phyloP scores from a whole-genome alignment of 2,113 vertebrate genomes.

The Vidua macroura region DNA sequence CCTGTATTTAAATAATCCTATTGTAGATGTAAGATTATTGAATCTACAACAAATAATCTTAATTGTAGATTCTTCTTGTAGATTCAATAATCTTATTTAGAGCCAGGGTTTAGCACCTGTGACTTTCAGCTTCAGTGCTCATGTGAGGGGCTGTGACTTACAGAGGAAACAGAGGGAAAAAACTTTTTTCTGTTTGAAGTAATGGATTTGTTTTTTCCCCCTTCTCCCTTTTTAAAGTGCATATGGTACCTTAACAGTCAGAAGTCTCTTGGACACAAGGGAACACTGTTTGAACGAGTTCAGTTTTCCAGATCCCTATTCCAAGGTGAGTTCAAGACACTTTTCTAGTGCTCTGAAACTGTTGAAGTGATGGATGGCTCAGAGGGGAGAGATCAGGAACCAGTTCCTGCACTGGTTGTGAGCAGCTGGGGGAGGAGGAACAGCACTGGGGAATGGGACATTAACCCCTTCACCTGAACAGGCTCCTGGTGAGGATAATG shows the following conservation, averaged over 20 bases:
- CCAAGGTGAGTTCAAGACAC: slow-evolving; percentile 80
- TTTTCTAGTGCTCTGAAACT: neutral
- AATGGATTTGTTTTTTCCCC: neutral
- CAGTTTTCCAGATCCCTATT: slow-evolving; percentile 97
- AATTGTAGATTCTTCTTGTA: neutral
- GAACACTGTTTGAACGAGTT: slow-evolving; percentile 99
- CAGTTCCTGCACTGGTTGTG: neutral
- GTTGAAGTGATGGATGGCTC: neutral
- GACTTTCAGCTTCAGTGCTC: neutral
- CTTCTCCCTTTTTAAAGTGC: slow-evolving; percentile 78
- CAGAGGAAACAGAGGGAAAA: neutral
- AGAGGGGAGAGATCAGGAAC: neutral
- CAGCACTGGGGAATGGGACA: neutral
- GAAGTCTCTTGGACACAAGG: slow-evolving; percentile 95
- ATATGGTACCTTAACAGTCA: slow-evolving; percentile 95
- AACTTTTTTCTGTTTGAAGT: neutral
- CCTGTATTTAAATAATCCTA: neutral
- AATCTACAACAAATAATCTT: neutral
- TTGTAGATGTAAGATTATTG: neutral
- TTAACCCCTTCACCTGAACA: neutral
- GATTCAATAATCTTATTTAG: neutral
- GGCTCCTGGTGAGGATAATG: neutral
- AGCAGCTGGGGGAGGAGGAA: neutral
- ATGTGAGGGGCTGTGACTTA: neutral
- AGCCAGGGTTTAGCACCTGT: neutral